phyloP scores from a whole-genome alignment of 2,113 vertebrate species.

The Gobiocypris rarus region DNA sequence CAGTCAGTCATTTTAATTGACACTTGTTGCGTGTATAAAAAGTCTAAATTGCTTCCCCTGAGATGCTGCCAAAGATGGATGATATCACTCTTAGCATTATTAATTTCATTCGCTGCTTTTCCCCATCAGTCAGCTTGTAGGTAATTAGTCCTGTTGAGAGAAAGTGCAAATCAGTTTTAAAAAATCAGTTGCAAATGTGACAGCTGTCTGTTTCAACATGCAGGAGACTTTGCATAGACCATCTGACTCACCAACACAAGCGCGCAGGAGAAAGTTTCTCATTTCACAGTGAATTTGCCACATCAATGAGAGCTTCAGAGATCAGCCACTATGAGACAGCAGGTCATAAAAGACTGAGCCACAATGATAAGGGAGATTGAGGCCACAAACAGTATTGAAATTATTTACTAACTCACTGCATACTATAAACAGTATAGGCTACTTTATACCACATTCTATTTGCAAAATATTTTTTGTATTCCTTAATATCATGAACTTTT shows the following conservation, averaged over 20 bases:
- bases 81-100: constrained; percentile 35
- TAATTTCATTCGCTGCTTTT: constrained; percentile 42
- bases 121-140: constrained; percentile 39
- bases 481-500: too few relatives aligned
- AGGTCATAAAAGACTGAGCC: constrained; percentile 55
- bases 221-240: neutral
- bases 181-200: constrained; percentile 62
- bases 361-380: constrained; percentile 39
- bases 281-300: constrained; percentile 60
- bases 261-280: constrained; percentile 51
- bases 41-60: constrained; percentile 39
- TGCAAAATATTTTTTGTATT: too few relatives aligned
- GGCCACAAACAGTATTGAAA: neutral
- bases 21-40: constrained; percentile 41
- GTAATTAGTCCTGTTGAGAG: constrained; percentile 63
- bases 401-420: neutral
- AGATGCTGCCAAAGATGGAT: constrained; percentile 33
- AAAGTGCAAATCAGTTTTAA: constrained; percentile 45
- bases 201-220: constrained; percentile 44
- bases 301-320: constrained; percentile 57
- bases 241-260: constrained; percentile 41
- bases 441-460: too few relatives aligned
- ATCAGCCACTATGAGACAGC: constrained; percentile 53
- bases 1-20: constrained; percentile 47
- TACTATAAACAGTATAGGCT: neutral